Percentiles rank a stretch among this genome's conserved stretches.
Evolutionary conservation across 2,888 invertebrate species (phyloP).

Genomic region (Pomacea canaliculata): DNA sequence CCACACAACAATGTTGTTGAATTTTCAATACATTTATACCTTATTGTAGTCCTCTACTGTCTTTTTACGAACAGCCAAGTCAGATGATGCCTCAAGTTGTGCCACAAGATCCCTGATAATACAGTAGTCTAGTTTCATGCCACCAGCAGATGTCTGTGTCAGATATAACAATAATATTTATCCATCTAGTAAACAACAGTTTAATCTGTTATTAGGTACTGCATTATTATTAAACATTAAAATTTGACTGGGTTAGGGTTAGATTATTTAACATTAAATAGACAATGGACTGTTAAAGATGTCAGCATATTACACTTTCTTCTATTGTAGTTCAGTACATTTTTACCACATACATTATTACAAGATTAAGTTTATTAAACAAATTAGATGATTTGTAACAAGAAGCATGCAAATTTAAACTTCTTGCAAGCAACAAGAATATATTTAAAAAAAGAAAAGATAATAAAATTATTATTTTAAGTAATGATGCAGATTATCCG

Average conservation of each 20-base stretch:
- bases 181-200: not conserved
- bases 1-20: no score
- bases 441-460: no score
- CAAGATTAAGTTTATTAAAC: no score
- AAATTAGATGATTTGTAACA: no score
- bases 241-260: not conserved
- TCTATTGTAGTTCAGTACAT: no score
- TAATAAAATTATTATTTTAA: no score
- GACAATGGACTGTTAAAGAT: not conserved
- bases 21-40: conserved; percentile 33
- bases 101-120: conserved; percentile 55
- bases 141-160: conserved; percentile 28
- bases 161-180: conserved; percentile 1
- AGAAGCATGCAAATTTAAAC: no score
- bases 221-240: not conserved
- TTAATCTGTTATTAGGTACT: not conserved
- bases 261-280: not conserved
- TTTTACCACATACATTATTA: no score
- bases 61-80: conserved; percentile 51
- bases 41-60: conserved; percentile 50
- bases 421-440: no score
- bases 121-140: conserved; percentile 33
- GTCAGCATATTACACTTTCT: no score
- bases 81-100: conserved; percentile 50
- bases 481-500: no score